Base-by-base conservation (phyloP, 2,113 vertebrate genomes). In the Rafetus swinhoei region DNA sequence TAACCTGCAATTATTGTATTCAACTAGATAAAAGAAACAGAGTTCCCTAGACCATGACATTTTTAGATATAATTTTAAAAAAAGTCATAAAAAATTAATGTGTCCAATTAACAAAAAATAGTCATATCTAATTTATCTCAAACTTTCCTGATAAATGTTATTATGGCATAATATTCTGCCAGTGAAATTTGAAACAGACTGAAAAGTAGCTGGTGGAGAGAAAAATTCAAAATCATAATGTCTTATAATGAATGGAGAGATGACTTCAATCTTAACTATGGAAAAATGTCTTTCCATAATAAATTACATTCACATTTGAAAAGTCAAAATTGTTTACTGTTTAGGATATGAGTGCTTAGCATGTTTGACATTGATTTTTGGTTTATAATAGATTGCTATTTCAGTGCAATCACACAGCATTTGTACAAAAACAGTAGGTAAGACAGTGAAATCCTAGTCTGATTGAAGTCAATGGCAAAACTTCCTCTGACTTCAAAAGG, bases 191-290 rank as follows among this genome's bases (percentile, higher is more conserved):
- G 19, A 25, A 79, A 27, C 57, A 87, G 5, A 2, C 84, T 81
- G n/a, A 93, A 94, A 84, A 29, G 27, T 9, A 82, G 7, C 24
- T 65, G 35, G 74, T 29, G 39, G 3, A 83, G 3, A 81, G 9
- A 22, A 45, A 93, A 82, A 9, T 6, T 35, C 79, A n/a, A 89
- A 88, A 27, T 74, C 54, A 39, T 45, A 45, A 45, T 45, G 11
- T 77, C 7, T 55, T 5, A 0, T 39, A 86, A 50, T 9, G 77
- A 13, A 65, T 29, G 45, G 85, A 86, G 92, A 19, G 0, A 2
- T 0, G 0, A 4, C 9, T 19, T 72, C 1, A 2, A 1, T 2
- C 25, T 93, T 32, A 86, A 29, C 0, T 1, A 1, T 1, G 80
- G 27, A 9, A 3, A 62, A 45, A 3, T 24, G 57, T 55, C 52